Base-by-base conservation (phyloP, 2,113 vertebrate species). In the Suncus etruscus region DNA sequence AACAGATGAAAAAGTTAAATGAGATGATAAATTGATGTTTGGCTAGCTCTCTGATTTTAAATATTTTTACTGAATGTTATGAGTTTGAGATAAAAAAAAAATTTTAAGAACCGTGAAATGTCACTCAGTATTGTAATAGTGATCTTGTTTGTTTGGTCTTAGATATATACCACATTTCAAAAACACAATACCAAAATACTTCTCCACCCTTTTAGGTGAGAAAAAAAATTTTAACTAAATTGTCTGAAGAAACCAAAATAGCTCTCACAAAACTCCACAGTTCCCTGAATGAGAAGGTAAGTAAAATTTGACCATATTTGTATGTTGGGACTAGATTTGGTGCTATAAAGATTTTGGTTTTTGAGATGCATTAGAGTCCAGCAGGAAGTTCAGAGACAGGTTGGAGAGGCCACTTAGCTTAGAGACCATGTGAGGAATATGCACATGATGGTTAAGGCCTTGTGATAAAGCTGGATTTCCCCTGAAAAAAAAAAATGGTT, bases 271-370 rank as follows among this genome's bases (percentile, higher is more conserved):
- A 99, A 96, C 98, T 99, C 69, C 98, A 99, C 96, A 97, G 97
- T 95, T 98, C 98, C 91, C 97, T 99, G 50, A 99, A 98, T 94
- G 98, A 99, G 95, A 99, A 99, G 97, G 99, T 99, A 96, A 98
- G 97, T 91, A 86, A 89, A 78, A 4, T 77, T 92, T 80, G 22
- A 91, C 65, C 88, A 6, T 77, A 18, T 48, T 87, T 74, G 78
- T 20, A 73, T 76, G 58, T 8, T 50, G 2, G 8, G 15, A 1
- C 70, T 82, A 87, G 31, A 87, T 20, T 93, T 54, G 58, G 3
- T 61, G 58, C 58, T 79, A 0, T 87, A 68, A 66, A 70, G 16
- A 61, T 39, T 11, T 83, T 74, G 29, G 8, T 61, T 61, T 61
- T 4, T 16, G 16, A 16, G 54, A 5, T 61, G 58, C 39, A 39